Evolutionary conservation across 2,113 vertebrate genomes (phyloP).

Genomic region (Centrocercus urophasianus): DNA sequence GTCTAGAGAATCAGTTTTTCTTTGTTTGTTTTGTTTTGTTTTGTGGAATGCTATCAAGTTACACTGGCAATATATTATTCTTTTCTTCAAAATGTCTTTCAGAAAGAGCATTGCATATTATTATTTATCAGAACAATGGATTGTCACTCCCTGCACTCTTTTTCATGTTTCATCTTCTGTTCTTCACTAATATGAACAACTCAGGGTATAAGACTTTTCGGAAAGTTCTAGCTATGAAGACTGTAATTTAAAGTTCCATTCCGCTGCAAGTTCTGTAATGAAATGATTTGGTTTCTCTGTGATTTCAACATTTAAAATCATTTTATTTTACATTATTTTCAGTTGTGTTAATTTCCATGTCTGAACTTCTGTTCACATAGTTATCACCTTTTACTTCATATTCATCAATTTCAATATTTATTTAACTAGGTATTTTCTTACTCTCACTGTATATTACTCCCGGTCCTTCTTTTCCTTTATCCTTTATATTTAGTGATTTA

Average conservation of each 20-base stretch:
- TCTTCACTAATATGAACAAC: neutral
- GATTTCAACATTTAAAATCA: neutral
- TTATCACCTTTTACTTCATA: neutral
- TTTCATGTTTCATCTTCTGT: neutral
- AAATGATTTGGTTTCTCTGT: neutral
- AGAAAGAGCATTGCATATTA: constrained; percentile 26
- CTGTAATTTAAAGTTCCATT: neutral
- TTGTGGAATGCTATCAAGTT: constrained; percentile 30
- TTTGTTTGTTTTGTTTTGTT: neutral
- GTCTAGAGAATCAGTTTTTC: constrained; percentile 35
- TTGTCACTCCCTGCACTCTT: neutral
- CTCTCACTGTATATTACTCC: neutral
- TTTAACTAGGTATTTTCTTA: neutral
- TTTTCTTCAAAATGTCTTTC: constrained; percentile 42
- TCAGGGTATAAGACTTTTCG: neutral
- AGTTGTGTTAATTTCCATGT: neutral
- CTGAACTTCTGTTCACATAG: neutral
- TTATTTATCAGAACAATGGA: constrained; percentile 44
- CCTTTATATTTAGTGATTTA: neutral
- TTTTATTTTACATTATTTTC: neutral
- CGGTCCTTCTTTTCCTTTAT: neutral
- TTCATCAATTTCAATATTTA: neutral
- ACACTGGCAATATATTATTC: constrained; percentile 37
- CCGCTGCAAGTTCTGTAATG: neutral
- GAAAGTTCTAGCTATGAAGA: neutral